phyloP scores from a whole-genome alignment of 2,888 invertebrate species.

The Leucozona laternaria region DNA sequence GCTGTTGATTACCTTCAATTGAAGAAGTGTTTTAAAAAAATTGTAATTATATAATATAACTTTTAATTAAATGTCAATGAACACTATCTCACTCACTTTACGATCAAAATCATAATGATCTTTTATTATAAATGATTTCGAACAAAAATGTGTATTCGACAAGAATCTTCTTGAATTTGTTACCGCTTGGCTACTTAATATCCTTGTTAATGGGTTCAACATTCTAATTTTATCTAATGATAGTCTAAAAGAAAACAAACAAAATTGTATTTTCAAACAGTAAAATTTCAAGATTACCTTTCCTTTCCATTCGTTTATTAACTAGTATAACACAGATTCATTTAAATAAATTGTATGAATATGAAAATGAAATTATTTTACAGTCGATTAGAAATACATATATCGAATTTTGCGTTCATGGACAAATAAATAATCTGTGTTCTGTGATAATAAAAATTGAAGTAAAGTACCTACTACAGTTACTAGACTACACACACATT shows the following conservation, averaged over 20 bases:
- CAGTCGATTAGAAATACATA: no score
- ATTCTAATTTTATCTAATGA: slow-evolving; percentile 1
- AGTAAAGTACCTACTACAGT: no score
- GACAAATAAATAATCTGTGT: no score
- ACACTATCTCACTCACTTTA: slow-evolving; percentile 86
- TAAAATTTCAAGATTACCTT: background rate
- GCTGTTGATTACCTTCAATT: slow-evolving; percentile 89
- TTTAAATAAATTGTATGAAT: no score
- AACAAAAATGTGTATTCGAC: slow-evolving; percentile 79
- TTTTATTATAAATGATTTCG: slow-evolving; percentile 85
- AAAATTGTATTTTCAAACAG: background rate
- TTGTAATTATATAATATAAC: background rate
- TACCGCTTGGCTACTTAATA: slow-evolving; percentile 64
- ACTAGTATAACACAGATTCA: no score
- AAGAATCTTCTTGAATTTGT: slow-evolving; percentile 79
- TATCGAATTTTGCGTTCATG: no score
- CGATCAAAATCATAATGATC: slow-evolving; percentile 91
- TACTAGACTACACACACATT: no score
- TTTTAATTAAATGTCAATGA: background rate
- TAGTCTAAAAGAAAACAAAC: background rate
- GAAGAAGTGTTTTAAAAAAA: slow-evolving; percentile 18
- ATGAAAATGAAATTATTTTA: no score
- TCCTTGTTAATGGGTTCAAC: slow-evolving; percentile 13
- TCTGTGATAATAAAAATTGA: no score
- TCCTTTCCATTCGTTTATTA: no score